These are phyloP conservation scores for Anser brachyrhynchus DNA, from an alignment of 2,113 vertebrate species.

Conservation along the genomic window DNA sequence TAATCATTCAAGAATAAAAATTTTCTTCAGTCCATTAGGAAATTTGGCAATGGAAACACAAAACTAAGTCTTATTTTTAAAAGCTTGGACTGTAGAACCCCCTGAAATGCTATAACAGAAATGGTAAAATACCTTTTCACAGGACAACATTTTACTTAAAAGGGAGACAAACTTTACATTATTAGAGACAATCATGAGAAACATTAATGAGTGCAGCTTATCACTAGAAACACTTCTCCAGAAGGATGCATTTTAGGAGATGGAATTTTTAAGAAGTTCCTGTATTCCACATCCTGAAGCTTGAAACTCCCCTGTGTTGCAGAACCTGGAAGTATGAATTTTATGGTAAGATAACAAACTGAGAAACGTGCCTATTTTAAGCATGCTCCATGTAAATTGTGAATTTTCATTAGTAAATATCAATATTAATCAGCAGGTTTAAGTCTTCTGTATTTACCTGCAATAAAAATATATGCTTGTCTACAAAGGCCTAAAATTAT, in stretches of 20 bases:
- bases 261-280: not conserved
- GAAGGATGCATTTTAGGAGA: not conserved
- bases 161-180: not conserved
- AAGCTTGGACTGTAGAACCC: not conserved
- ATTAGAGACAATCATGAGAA: not conserved
- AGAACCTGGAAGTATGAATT: not conserved
- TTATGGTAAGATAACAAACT: not conserved
- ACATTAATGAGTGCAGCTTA: not conserved
- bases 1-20: not conserved
- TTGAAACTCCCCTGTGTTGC: not conserved
- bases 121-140: not conserved
- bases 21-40: not conserved
- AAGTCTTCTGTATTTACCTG: not conserved
- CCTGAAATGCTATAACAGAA: not conserved
- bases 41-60: not conserved
- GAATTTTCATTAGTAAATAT: conserved; percentile 19
- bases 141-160: not conserved
- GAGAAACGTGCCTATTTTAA: not conserved
- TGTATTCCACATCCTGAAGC: not conserved
- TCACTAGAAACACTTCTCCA: not conserved
- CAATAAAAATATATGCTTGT: not conserved
- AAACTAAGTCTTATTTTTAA: not conserved
- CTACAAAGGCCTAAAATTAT: not conserved
- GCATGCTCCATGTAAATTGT: not conserved
- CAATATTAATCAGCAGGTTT: not conserved